Conservation (phyloP, 1,140 invertebrate species). For the Temnothorax nylanderi region DNA sequence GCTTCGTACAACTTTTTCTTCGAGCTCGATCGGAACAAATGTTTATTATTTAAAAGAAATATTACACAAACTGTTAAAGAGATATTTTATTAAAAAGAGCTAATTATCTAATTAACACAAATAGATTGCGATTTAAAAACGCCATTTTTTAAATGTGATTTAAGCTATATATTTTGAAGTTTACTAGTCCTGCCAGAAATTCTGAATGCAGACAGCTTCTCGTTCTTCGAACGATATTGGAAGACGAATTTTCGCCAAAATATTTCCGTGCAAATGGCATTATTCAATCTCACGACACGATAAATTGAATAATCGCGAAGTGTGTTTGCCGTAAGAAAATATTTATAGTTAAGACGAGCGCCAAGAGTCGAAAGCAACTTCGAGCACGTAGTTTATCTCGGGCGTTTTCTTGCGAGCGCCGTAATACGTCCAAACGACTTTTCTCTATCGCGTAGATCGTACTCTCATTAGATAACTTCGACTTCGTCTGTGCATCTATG, state of each 20-base stretch:
- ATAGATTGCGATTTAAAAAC: not conserved
- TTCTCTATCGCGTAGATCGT: constrained; percentile 1
- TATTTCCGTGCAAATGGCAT: not conserved
- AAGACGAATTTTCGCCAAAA: not conserved
- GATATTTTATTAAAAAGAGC: not conserved
- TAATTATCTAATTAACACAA: not conserved
- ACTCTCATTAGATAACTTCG: constrained; percentile 18
- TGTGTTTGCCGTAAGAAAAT: not conserved
- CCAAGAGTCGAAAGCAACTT: not conserved
- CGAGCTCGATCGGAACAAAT: not conserved
- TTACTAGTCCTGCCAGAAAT: not conserved
- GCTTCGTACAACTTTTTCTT: not conserved
- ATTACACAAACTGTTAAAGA: not conserved
- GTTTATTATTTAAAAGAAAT: not conserved
- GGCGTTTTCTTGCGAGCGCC: not conserved
- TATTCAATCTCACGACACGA: not conserved
- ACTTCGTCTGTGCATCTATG: not conserved
- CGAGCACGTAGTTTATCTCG: not conserved
- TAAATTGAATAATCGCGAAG: not conserved
- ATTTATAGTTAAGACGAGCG: not conserved
- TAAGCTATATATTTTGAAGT: not conserved
- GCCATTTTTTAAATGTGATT: not conserved
- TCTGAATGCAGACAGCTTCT: not conserved
- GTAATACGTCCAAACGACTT: constrained; percentile 15
- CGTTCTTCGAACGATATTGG: not conserved